These are phyloP conservation scores for Corella eumyota DNA, from an alignment of 23 tunicate species.

Conservation along the genomic window DNA sequence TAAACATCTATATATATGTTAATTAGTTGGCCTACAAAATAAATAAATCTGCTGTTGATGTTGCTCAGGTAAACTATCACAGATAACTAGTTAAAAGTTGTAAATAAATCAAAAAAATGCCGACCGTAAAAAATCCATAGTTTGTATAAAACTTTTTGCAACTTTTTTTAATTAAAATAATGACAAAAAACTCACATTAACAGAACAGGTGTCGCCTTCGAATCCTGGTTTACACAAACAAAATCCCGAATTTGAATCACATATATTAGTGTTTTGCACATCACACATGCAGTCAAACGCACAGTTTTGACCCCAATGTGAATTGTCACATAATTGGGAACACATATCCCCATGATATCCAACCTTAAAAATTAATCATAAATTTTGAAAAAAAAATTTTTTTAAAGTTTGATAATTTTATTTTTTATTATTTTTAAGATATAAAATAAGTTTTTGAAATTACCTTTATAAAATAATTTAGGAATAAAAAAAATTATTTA, in stretches of 20 bases:
- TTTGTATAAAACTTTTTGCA: background rate
- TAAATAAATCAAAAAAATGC: background rate
- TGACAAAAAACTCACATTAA: too few relatives aligned
- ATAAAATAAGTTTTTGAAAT: too few relatives aligned
- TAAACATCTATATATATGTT: too few relatives aligned
- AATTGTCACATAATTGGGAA: slow-evolving; percentile 5
- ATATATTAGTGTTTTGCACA: slow-evolving; percentile 4
- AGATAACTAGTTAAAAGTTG: too few relatives aligned
- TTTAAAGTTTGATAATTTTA: background rate
- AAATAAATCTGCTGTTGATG: too few relatives aligned
- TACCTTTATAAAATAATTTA: too few relatives aligned
- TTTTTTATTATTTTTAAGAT: too few relatives aligned
- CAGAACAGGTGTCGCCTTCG: slow-evolving; percentile 8
- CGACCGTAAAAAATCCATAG: background rate
- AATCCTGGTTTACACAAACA: slow-evolving; percentile 18
- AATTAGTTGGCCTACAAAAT: too few relatives aligned
- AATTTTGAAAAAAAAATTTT: background rate
- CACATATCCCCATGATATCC: slow-evolving; percentile 19
- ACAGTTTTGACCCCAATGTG: slow-evolving; percentile 33
- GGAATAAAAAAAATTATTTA: too few relatives aligned
- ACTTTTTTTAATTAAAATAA: too few relatives aligned
- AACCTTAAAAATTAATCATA: slow-evolving; percentile 7
- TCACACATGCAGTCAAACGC: slow-evolving; percentile 20
- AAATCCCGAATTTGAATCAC: slow-evolving; percentile 14
- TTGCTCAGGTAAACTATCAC: too few relatives aligned